Conservation (phyloP, 1,140 invertebrate genomes). For the Orchesella cincta region DNA sequence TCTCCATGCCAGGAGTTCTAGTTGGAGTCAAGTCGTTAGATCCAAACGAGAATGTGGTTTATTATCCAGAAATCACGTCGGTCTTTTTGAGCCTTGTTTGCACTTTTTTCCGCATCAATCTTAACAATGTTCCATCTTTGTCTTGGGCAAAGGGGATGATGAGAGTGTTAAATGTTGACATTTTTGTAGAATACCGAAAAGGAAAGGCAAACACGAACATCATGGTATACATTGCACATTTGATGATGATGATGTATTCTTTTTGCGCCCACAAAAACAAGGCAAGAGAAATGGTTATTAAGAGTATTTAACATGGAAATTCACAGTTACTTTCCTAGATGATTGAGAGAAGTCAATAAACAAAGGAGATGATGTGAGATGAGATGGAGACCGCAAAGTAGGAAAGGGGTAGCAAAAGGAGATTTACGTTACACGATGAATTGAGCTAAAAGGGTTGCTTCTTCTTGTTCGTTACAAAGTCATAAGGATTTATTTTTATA, state of each 20-base stretch:
- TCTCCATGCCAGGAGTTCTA: too few species aligned
- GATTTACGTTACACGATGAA: neutral
- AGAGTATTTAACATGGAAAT: neutral
- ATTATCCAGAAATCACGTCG: conserved; percentile 27
- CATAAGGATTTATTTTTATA: conserved; percentile 22
- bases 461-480: neutral
- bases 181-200: neutral
- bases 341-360: conserved; percentile 19
- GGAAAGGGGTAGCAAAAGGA: neutral
- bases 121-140: too few species aligned
- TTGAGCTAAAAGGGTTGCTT: neutral
- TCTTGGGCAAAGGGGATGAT: neutral
- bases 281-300: conserved; percentile 2
- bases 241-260: conserved; percentile 14
- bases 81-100: neutral
- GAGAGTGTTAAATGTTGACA: conserved; percentile 26
- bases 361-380: neutral
- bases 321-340: neutral
- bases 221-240: too few species aligned
- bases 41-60: neutral
- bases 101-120: conserved; percentile 1
- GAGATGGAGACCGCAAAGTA: neutral
- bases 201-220: neutral
- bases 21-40: too few species aligned
- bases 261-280: neutral